These are phyloP conservation scores for Drosophila repleta DNA, from an alignment of 1,140 invertebrate genomes.

Conservation along the genomic window DNA sequence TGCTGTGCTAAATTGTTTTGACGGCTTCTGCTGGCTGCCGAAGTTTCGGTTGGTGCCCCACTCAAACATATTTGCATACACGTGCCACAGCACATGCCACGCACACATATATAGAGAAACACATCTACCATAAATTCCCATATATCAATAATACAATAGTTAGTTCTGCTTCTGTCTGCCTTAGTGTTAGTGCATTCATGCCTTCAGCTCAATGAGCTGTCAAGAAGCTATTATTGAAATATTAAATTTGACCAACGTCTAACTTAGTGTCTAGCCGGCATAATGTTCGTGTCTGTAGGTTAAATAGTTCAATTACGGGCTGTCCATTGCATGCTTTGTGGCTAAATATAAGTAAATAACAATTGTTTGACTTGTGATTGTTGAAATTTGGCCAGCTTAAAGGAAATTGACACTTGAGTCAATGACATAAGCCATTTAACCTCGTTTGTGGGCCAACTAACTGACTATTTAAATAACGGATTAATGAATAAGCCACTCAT, in stretches of 20 bases:
- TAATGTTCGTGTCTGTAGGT: conserved; percentile 37
- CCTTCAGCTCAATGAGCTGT: conserved; percentile 8
- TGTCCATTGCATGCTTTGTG: conserved; percentile 4
- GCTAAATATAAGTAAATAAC: conserved; percentile 10
- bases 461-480: background rate
- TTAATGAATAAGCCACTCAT: background rate
- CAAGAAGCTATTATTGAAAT: conserved; percentile 50
- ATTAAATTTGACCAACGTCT: conserved; percentile 57
- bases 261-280: conserved; percentile 55
- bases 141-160: conserved; percentile 21
- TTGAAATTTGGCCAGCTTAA: background rate
- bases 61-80: conserved; percentile 52
- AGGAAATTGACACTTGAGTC: too few species aligned
- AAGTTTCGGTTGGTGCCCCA: conserved; percentile 29
- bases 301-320: conserved; percentile 15
- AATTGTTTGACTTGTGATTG: background rate
- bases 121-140: conserved; percentile 1
- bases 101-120: background rate
- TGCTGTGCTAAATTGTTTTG: conserved; percentile 66
- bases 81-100: conserved; percentile 31
- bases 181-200: background rate
- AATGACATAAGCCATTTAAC: background rate
- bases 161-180: background rate
- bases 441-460: background rate
- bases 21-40: conserved; percentile 26